Evolutionary conservation across 2,888 invertebrate species (phyloP).

Genomic region (Spodoptera picta): DNA sequence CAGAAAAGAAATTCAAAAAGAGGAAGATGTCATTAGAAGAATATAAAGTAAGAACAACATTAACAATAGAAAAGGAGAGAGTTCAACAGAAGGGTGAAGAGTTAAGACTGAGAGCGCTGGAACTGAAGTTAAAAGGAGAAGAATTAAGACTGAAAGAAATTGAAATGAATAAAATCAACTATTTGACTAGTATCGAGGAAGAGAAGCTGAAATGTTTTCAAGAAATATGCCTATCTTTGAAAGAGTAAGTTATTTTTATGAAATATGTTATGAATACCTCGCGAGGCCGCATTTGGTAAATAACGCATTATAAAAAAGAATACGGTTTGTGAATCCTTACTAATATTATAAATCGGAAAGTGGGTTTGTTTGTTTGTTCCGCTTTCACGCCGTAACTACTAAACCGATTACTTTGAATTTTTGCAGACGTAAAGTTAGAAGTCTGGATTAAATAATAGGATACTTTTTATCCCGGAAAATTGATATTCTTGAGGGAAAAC

Average conservation of each 20-base stretch:
- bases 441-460: no score
- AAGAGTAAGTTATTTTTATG: slow-evolving; percentile 59
- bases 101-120: slow-evolving; percentile 65
- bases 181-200: slow-evolving; percentile 67
- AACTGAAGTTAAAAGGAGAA: slow-evolving; percentile 68
- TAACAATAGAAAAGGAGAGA: slow-evolving; percentile 64
- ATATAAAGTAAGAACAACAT: slow-evolving; percentile 59
- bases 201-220: slow-evolving; percentile 69
- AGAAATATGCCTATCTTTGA: slow-evolving; percentile 65
- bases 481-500: no score
- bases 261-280: no score
- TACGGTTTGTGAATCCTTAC: no score
- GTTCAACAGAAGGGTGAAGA: slow-evolving; percentile 66
- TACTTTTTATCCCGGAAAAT: no score
- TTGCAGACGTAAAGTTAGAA: no score
- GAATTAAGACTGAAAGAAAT: slow-evolving; percentile 67
- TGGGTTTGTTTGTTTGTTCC: no score
- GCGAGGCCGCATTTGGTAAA: no score
- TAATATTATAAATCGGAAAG: no score
- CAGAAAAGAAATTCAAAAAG: slow-evolving; percentile 46
- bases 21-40: slow-evolving; percentile 60
- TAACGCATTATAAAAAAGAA: no score
- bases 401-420: no score
- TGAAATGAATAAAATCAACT: slow-evolving; percentile 70
- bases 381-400: no score